Base-by-base conservation (phyloP, 2,888 invertebrate species). In the Venusia cambrica region DNA sequence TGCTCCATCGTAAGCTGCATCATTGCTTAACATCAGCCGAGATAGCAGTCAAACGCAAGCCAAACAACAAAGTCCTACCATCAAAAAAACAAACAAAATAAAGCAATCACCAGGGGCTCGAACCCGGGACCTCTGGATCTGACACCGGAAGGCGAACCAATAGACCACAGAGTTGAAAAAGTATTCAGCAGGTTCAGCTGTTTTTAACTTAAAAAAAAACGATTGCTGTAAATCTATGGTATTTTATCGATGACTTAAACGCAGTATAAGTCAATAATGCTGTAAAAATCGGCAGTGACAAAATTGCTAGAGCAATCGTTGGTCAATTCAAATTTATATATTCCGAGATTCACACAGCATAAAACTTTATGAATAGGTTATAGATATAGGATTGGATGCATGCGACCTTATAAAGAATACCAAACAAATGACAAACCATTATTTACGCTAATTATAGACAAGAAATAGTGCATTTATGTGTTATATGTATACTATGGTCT, bases 291-390 rank as follows among this genome's bases (percentile, higher is more conserved):
- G 34, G 38, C 28, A 49, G 35, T 42, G 44, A 38, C 38, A 38
- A 49, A 56, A 30, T 53, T 39, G 48, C 37, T 43, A 46, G 56
- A 37, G 54, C 45, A 60, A 64, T 66, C 62, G 62, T 47, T 51
- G 16, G 52, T 52, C 60, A 63, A 72, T 68, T 63, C 62, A 55
- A 58, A 51, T 28, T 48, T 51, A 63, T 62, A 42, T 51, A 57
- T 63, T 57, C 47, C 37, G 16, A 42, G 24, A 54, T 65, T 66
- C 56, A 52, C 58, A 60, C 53, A 52, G 45, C 35, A 45, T 53
- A 48, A 50, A 51, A 36, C 35, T 53, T 50, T 52, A 53, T 57
- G 50, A 56, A 52, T 56, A 54, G 46, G 38, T 31, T n/a, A n/a
- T n/a, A n/a, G n/a, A n/a, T n/a, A n/a, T n/a, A n/a, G n/a, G n/a